phyloP scores from a whole-genome alignment of 2,888 invertebrate species.

The Sericinus montela region DNA sequence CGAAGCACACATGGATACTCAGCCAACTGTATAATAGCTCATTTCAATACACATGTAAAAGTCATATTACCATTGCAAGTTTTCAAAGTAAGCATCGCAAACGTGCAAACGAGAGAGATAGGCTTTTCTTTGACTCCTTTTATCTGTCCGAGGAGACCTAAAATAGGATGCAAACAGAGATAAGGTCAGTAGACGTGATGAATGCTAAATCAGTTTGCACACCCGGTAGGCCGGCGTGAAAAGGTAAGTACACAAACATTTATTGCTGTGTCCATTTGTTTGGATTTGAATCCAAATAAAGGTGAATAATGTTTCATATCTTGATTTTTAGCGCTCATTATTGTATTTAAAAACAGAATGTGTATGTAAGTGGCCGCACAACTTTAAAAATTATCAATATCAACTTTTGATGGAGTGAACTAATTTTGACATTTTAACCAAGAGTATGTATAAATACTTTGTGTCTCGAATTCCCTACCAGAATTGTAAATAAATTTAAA shows the following conservation, averaged over 20 bases:
- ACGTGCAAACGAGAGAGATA: conserved; percentile 70
- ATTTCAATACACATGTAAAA: conserved; percentile 27
- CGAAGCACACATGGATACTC: conserved; percentile 18
- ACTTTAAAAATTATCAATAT: no score
- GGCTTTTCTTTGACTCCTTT: conserved; percentile 73
- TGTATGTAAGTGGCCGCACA: no score
- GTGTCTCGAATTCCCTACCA: no score
- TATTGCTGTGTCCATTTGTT: conserved; percentile 25
- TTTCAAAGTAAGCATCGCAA: conserved; percentile 53
- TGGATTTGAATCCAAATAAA: conserved; percentile 5
- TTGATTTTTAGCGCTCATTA: no score
- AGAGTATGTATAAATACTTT: no score
- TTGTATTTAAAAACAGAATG: no score
- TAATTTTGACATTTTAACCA: no score
- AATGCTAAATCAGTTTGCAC: conserved; percentile 56
- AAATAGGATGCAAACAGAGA: conserved; percentile 77
- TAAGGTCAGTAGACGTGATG: conserved; percentile 53
- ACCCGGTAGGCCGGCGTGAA: conserved; percentile 11
- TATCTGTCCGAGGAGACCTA: conserved; percentile 64
- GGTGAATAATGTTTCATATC: no score
- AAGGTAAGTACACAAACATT: conserved; percentile 22
- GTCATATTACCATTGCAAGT: conserved; percentile 19
- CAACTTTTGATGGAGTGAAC: no score
- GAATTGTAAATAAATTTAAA: no score
- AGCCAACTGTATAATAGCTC: conserved; percentile 18